Evolutionary conservation across 2,888 invertebrate genomes (phyloP).

Genomic region (Tortricodes alternella): DNA sequence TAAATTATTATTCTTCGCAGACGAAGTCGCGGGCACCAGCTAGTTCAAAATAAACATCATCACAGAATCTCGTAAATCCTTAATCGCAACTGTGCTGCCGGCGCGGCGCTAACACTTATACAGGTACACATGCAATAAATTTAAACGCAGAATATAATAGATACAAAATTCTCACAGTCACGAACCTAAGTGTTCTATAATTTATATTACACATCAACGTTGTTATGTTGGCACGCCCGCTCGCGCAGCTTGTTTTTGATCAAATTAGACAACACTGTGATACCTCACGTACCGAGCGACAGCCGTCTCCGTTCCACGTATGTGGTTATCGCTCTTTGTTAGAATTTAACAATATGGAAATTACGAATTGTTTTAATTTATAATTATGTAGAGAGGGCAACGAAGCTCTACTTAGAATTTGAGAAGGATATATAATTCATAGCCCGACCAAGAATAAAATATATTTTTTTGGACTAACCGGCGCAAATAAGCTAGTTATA

Average conservation of each 20-base stretch:
- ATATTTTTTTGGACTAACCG: no score
- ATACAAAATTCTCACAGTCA: background rate
- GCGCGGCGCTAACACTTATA: background rate
- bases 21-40: no score
- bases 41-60: no score
- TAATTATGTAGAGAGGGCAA: background rate
- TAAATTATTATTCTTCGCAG: no score
- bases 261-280: slow-evolving; percentile 13
- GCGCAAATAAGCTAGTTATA: no score
- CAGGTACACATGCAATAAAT: background rate
- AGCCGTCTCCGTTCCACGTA: background rate
- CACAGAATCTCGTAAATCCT: background rate
- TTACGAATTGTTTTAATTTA: background rate
- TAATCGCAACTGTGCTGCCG: slow-evolving; percentile 7
- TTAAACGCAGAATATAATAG: slow-evolving; percentile 2
- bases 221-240: slow-evolving; percentile 2
- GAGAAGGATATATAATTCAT: no score
- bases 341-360: background rate
- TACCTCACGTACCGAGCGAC: slow-evolving; percentile 9
- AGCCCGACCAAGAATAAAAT: no score
- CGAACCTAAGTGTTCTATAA: slow-evolving; percentile 16
- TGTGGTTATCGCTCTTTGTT: slow-evolving; percentile 9
- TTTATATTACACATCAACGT: slow-evolving; percentile 22
- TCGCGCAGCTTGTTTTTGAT: slow-evolving; percentile 20
- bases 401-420: background rate